These are phyloP conservation scores for Sthenelais limicola DNA, from an alignment of 2,888 invertebrate species.

Conservation along the genomic window DNA sequence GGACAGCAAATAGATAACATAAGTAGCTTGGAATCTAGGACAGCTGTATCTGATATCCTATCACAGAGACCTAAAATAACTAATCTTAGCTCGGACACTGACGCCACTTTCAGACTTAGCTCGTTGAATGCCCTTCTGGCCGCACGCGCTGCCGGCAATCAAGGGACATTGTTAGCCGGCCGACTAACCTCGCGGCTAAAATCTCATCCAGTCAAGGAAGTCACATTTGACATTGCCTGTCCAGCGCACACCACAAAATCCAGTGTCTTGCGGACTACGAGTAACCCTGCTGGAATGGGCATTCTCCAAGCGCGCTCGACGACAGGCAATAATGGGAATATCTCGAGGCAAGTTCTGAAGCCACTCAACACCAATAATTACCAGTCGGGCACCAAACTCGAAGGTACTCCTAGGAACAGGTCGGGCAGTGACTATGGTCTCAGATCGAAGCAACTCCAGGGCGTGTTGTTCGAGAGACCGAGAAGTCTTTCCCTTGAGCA, in stretches of 20 bases:
- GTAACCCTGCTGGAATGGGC: neutral
- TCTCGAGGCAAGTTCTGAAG: conserved; percentile 11
- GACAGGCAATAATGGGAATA: neutral
- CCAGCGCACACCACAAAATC: neutral
- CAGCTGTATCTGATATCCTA: neutral
- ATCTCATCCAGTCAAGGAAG: conserved; percentile 3
- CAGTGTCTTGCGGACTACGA: neutral
- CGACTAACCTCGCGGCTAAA: conserved; percentile 2
- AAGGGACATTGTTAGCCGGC: conserved; percentile 2
- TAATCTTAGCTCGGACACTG: conserved; percentile 24
- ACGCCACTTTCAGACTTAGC: conserved; percentile 18
- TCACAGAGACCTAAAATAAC: conserved; percentile 33
- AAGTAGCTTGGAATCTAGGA: neutral
- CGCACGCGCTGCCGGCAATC: conserved; percentile 6
- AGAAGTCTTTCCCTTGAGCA: conserved; percentile 37
- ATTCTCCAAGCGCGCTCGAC: neutral
- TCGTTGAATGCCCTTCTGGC: conserved; percentile 22
- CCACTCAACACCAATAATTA: conserved; percentile 35
- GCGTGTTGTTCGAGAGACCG: conserved; percentile 29
- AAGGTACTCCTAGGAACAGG: conserved; percentile 2
- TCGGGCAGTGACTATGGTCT: conserved; percentile 12
- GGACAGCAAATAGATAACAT: no score
- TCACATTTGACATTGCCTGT: neutral
- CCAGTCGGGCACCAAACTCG: neutral
- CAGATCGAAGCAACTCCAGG: neutral